Conservation (phyloP, 64 coral and sea anemone species). For the Platygyra sinensis region DNA sequence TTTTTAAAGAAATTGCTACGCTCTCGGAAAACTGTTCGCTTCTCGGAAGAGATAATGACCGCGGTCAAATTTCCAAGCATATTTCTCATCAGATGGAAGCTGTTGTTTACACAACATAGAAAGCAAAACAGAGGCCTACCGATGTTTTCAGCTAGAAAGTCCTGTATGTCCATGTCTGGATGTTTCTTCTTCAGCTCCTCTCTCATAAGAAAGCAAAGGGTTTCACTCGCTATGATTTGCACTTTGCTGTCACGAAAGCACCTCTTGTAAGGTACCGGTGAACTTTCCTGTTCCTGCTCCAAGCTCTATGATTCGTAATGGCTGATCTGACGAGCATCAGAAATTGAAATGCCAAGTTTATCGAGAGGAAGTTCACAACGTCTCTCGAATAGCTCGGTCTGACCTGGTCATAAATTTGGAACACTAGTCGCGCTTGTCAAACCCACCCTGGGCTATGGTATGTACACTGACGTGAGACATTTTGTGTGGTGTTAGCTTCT, state of each 20-base stretch:
- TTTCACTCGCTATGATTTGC: constrained; percentile 39
- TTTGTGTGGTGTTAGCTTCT: too few species aligned
- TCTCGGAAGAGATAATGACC: too few species aligned
- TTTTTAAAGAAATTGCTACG: too few species aligned
- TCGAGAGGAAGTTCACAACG: too few species aligned
- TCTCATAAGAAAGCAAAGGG: constrained; percentile 22
- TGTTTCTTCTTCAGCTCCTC: background rate
- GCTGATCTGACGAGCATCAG: background rate
- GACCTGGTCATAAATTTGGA: too few species aligned
- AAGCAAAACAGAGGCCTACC: background rate
- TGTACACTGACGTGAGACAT: too few species aligned
- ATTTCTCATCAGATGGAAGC: too few species aligned
- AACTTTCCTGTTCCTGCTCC: constrained; percentile 57
- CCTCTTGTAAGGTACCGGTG: constrained; percentile 12
- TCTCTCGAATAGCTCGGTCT: too few species aligned
- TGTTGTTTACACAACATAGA: background rate
- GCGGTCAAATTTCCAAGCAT: too few species aligned
- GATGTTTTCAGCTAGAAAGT: constrained; percentile 42
- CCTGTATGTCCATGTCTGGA: background rate
- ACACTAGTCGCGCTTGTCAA: too few species aligned
- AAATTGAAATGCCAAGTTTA: background rate
- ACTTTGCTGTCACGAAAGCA: background rate
- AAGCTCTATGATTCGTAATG: constrained; percentile 10
- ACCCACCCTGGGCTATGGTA: too few species aligned
- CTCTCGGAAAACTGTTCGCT: too few species aligned